Evolutionary conservation across 2,113 vertebrate genomes (phyloP).

Genomic region (Phaethornis superciliosus): DNA sequence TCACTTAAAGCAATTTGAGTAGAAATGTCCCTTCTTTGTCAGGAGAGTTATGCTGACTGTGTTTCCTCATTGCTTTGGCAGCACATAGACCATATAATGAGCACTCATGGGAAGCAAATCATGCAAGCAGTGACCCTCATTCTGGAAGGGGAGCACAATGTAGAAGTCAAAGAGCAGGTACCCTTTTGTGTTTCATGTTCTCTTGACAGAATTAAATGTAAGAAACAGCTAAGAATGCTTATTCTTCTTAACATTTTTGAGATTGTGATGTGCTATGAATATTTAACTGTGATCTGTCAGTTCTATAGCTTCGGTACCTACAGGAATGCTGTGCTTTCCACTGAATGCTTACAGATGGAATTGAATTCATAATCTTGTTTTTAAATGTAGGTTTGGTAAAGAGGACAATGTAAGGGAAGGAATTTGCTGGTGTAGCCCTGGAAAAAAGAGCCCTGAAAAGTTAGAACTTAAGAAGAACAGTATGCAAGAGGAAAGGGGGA

Average conservation of each 20-base stretch:
- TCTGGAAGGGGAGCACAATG: constrained; percentile 94
- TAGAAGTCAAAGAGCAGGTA: constrained; percentile 99
- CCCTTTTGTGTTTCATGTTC: not conserved
- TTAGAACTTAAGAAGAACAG: not conserved
- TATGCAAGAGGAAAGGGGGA: not conserved
- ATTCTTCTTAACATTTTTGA: not conserved
- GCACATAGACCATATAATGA: constrained; percentile 99
- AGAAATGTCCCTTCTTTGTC: not conserved
- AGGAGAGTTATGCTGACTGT: constrained; percentile 13
- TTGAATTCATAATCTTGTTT: not conserved
- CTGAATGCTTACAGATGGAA: not conserved
- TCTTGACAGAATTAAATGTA: not conserved
- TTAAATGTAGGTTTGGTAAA: not conserved
- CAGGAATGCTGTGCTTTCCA: not conserved
- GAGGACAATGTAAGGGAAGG: not conserved
- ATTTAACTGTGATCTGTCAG: not conserved
- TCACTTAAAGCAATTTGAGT: not conserved
- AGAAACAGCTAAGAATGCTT: not conserved
- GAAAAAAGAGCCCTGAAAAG: not conserved
- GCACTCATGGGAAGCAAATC: constrained; percentile 96
- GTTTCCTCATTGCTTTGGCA: constrained; percentile 74
- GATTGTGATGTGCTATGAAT: not conserved
- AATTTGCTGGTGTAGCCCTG: not conserved
- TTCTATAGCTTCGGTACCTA: not conserved
- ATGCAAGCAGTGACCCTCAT: constrained; percentile 99